phyloP scores from a whole-genome alignment of 2,113 vertebrate genomes.

The Tragelaphus scriptus region DNA sequence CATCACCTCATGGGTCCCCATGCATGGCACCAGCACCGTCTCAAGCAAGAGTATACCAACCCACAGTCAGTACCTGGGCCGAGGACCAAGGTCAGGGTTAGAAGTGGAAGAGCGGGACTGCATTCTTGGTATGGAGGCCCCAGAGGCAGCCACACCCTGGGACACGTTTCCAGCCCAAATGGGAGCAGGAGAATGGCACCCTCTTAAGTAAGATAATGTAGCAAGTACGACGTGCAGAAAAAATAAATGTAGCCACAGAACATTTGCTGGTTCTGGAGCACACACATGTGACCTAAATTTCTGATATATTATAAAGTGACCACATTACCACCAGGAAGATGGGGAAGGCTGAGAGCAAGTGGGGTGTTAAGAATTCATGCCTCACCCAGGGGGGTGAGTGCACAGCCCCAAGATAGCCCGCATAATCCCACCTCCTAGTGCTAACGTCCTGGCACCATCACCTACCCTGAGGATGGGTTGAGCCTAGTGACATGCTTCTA shows the following conservation, averaged over 20 bases:
- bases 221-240: not conserved
- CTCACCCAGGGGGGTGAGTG: not conserved
- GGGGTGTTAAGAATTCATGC: not conserved
- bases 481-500: not conserved
- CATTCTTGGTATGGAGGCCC: not conserved
- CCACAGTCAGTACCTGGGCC: not conserved
- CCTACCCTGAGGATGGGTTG: not conserved
- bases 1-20: not conserved
- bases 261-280: not conserved
- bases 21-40: accelerated
- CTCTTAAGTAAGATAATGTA: not conserved
- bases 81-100: too few relatives aligned
- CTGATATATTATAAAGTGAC: not conserved
- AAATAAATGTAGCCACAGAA: not conserved
- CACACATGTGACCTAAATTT: not conserved
- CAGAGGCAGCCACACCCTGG: not conserved
- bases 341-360: not conserved
- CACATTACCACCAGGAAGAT: not conserved
- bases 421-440: not conserved
- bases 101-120: not conserved
- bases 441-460: not conserved
- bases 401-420: not conserved
- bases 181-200: not conserved
- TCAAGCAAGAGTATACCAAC: not conserved
- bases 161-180: not conserved